These are phyloP conservation scores for Mesopsocus fuscifrons DNA, from an alignment of 2,888 invertebrate species.

Conservation along the genomic window DNA sequence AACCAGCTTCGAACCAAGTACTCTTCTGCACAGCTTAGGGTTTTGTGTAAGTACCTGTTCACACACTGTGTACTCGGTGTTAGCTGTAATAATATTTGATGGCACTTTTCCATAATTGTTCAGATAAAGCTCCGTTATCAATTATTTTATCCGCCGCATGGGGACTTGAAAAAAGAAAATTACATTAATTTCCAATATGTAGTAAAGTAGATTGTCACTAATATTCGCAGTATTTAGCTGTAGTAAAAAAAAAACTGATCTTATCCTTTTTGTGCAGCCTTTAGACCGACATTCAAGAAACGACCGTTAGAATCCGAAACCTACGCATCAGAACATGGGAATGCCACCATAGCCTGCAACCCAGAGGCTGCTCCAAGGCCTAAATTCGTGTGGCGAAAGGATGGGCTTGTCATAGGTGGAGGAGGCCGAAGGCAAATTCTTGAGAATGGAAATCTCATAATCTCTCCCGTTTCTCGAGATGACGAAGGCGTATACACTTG, in stretches of 20 bases:
- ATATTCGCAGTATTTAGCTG: too few species aligned
- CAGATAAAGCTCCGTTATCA: neutral
- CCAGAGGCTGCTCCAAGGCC: constrained; percentile 90
- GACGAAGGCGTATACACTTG: constrained; percentile 80
- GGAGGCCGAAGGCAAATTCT: constrained; percentile 67
- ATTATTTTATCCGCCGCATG: neutral
- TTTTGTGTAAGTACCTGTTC: constrained; percentile 42
- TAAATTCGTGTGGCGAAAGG: constrained; percentile 76
- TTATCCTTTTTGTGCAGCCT: too few species aligned
- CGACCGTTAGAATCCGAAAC: constrained; percentile 73
- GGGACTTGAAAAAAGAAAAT: neutral
- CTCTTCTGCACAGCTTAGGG: constrained; percentile 76
- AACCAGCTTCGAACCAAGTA: constrained; percentile 72
- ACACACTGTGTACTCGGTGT: constrained; percentile 2
- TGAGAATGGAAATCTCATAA: constrained; percentile 70
- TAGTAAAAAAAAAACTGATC: too few species aligned
- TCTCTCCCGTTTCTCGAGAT: constrained; percentile 65
- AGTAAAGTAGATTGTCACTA: too few species aligned
- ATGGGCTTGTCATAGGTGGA: constrained; percentile 53
- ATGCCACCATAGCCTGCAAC: constrained; percentile 75
- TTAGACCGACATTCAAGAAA: constrained; percentile 78
- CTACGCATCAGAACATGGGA: constrained; percentile 79
- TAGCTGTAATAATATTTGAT: too few species aligned
- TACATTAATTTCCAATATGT: neutral
- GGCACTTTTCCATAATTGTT: too few species aligned